Conservation (phyloP, 2,797 vertebrate genomes). For the Mus minutoides region DNA sequence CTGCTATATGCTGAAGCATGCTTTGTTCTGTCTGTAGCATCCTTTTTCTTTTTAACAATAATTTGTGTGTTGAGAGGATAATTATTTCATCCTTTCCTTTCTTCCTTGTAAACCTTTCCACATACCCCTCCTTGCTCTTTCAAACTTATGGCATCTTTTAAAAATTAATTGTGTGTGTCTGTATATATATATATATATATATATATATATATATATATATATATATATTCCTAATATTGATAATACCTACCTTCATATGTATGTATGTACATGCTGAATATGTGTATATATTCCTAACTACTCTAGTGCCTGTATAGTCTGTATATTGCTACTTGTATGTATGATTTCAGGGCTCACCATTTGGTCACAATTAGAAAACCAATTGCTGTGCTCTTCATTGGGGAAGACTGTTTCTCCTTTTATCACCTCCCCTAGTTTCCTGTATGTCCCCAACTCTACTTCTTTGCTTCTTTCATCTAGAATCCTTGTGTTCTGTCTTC, state of each 20-base stretch:
- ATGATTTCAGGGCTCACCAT: background rate
- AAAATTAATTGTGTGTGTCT: too few species aligned
- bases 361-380: background rate
- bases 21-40: background rate
- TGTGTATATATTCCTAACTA: background rate
- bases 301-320: background rate
- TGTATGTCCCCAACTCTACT: background rate
- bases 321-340: background rate
- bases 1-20: background rate
- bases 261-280: background rate
- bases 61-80: too few species aligned
- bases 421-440: background rate
- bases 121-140: too few species aligned
- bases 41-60: background rate
- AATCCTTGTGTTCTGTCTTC: background rate
- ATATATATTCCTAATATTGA: too few species aligned
- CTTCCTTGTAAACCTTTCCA: too few species aligned
- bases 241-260: background rate
- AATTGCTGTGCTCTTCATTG: background rate
- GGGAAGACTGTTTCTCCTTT: background rate
- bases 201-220: too few species aligned
- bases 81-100: too few species aligned
- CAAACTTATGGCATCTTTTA: too few species aligned
- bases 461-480: background rate
- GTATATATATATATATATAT: too few species aligned